Evolutionary conservation across 2,113 vertebrate genomes (phyloP), one percentile per base, ranked within the genome.

Genomic region (Phaethon lepturus): DNA sequence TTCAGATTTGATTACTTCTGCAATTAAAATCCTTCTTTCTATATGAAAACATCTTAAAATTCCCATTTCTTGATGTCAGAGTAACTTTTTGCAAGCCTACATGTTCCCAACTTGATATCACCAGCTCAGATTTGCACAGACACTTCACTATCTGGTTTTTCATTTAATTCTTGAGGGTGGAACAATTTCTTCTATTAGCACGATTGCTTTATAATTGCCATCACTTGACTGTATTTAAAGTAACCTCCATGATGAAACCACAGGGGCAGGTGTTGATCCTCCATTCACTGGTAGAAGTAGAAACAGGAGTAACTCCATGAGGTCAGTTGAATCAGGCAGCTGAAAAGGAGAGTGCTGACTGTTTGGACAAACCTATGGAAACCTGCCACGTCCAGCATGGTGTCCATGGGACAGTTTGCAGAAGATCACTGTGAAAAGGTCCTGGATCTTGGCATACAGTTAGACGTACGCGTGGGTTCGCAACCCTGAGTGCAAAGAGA

Each of bases 391-490:
- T 49, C 58, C 55, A 69, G 15, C 47, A 9, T 3, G 12, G 26
- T 60, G 49, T 28, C 66, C 31, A 22, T 11, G 19, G 47, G 18
- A 23, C 29, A n/a, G 22, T 29, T 59, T 75, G 72, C 35, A 42
- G 60, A 60, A 71, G 11, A 17, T 26, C 33, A 19, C 25, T 14
- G 52, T 45, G 58, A 89, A 38, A 67, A 86, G 10, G 38, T 26
- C 53, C 38, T 42, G 40, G 33, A 56, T 35, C 17, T 31, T 42
- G 38, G 17, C 40, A 45, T 5, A 19, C 5, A 8, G 18, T 40
- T 67, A 71, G 35, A 55, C 1, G 11, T 17, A 10, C 5, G 20
- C 0, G 1, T 24, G 33, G 56, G 31, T 60, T 60, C 13, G 2
- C 8, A 59, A 33, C 7, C 22, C 13, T 28, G n/a, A 56, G 6